Percentiles rank a stretch among this genome's conserved stretches.
These are phyloP conservation scores for Ceryle rudis DNA, from an alignment of 2,797 vertebrate species.

Conservation along the genomic window DNA sequence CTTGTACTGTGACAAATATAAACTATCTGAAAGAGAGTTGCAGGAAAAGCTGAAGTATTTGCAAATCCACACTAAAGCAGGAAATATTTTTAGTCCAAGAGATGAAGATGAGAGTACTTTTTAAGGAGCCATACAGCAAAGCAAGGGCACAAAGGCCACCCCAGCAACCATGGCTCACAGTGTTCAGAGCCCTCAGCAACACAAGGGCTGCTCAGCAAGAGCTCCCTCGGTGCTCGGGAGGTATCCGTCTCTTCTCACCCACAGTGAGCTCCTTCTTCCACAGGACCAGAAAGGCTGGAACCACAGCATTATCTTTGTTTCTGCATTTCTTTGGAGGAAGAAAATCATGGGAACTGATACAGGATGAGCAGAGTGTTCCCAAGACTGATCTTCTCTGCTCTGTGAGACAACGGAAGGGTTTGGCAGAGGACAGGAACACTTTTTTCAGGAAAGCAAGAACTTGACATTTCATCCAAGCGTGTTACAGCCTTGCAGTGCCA, in stretches of 20 bases:
- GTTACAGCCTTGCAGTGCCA: fast-evolving
- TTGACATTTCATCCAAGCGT: not conserved
- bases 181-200: not conserved
- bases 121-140: not conserved
- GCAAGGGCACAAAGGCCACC: not conserved
- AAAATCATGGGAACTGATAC: not conserved
- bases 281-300: not conserved
- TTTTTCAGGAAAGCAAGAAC: not conserved
- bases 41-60: not conserved
- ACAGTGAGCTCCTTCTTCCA: not conserved
- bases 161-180: fast-evolving
- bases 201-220: fast-evolving
- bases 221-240: not conserved
- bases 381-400: not conserved
- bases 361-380: not conserved
- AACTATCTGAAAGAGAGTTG: not conserved
- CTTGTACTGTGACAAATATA: not conserved
- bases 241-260: not conserved
- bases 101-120: not conserved
- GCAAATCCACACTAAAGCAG: not conserved
- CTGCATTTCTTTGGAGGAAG: not conserved
- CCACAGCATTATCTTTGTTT: not conserved
- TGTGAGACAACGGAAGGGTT: not conserved
- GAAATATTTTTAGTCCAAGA: not conserved
- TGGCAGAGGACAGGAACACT: not conserved